Conservation (phyloP, 2,888 invertebrate species). For the Halictus quadricinctus region DNA sequence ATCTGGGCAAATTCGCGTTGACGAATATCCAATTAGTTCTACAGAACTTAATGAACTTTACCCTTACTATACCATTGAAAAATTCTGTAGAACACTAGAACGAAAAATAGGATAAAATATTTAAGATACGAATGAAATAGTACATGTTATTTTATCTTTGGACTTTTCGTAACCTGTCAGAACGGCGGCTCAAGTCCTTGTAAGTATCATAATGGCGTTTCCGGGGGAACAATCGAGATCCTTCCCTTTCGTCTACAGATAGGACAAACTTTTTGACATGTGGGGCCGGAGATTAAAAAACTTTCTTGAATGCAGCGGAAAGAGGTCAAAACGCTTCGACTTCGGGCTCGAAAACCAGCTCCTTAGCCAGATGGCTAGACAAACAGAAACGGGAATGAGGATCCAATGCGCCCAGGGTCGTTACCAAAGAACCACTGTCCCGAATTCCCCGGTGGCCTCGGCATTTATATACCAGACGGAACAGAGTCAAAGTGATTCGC, state of each 20-base stretch:
- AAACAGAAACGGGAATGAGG: constrained; percentile 13
- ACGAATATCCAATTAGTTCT: neutral
- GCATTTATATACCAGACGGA: neutral
- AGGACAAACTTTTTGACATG: constrained; percentile 6
- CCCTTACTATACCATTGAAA: neutral
- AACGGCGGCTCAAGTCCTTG: neutral
- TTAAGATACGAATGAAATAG: no score
- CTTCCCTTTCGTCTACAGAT: neutral
- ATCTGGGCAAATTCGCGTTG: neutral
- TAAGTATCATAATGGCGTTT: neutral
- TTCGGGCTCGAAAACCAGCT: constrained; percentile 5
- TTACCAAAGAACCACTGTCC: neutral
- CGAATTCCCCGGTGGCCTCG: neutral
- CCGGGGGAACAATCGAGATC: neutral
- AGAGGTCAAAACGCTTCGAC: constrained; percentile 13
- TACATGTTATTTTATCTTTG: neutral
- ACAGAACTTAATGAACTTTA: neutral
- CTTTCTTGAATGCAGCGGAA: constrained; percentile 8
- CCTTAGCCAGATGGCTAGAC: neutral
- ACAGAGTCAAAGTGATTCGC: constrained; percentile 15
- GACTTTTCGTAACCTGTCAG: neutral
- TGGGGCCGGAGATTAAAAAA: neutral
- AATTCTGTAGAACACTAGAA: neutral
- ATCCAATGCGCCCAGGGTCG: constrained; percentile 18
- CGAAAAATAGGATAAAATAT: no score